Conservation (phyloP, 1,140 invertebrate species). For the Idris sp. region DNA sequence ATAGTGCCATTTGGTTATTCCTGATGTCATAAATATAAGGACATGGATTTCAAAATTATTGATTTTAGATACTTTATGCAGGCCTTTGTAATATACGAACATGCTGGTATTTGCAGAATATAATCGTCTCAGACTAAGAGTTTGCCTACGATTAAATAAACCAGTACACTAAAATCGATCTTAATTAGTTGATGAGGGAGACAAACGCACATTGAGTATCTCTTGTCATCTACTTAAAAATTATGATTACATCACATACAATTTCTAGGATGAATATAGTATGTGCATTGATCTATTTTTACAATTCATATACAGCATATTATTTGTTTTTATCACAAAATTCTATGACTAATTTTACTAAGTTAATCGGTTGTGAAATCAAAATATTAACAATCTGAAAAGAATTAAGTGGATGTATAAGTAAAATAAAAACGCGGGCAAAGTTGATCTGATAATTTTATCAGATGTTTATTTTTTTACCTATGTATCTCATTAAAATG, state of each 20-base stretch:
- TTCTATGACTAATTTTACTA: too few species aligned
- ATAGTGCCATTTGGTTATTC: conserved; percentile 41
- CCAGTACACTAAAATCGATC: conserved; percentile 32
- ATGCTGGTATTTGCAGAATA: conserved; percentile 38
- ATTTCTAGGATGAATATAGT: too few species aligned
- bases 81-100: conserved; percentile 33
- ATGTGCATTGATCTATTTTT: too few species aligned
- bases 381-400: too few species aligned
- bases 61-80: conserved; percentile 53
- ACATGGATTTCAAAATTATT: conserved; percentile 41
- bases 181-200: conserved; percentile 37
- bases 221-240: conserved; percentile 26
- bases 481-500: too few species aligned
- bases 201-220: conserved; percentile 18
- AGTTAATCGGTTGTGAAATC: too few species aligned
- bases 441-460: too few species aligned
- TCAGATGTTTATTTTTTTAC: too few species aligned
- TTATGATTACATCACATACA: conserved; percentile 1
- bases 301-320: too few species aligned
- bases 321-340: too few species aligned
- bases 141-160: conserved; percentile 27
- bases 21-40: conserved; percentile 38
- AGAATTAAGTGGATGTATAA: too few species aligned
- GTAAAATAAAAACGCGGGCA: too few species aligned
- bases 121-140: conserved; percentile 39